phyloP scores from a whole-genome alignment of 2,888 invertebrate genomes.

The Sialis lutaria region DNA sequence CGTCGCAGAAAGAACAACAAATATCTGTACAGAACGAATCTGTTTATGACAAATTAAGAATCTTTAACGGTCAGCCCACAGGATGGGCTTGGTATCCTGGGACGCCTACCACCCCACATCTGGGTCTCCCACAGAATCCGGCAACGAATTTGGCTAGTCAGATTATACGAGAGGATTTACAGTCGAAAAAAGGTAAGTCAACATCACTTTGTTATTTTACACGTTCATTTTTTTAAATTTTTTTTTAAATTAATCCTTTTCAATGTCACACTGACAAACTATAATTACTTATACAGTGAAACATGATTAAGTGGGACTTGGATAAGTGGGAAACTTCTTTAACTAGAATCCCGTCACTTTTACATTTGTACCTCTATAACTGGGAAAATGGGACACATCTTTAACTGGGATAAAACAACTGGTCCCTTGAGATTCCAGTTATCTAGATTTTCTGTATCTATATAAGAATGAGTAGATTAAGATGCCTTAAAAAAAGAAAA shows the following conservation, averaged over 20 bases:
- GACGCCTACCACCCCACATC: slow-evolving; percentile 56
- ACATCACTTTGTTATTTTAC: slow-evolving; percentile 14
- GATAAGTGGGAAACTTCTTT: too few relatives aligned
- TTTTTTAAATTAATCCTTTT: slow-evolving; percentile 6
- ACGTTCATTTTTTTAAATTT: slow-evolving; percentile 6
- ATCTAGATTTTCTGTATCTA: too few relatives aligned
- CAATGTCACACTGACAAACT: too few relatives aligned
- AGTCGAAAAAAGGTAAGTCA: slow-evolving; percentile 46
- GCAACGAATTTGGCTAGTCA: slow-evolving; percentile 25
- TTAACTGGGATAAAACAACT: too few relatives aligned
- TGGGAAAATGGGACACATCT: too few relatives aligned
- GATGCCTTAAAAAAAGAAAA: too few relatives aligned
- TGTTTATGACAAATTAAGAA: slow-evolving; percentile 84
- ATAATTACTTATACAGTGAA: too few relatives aligned
- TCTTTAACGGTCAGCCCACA: slow-evolving; percentile 84
- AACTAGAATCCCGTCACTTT: too few relatives aligned
- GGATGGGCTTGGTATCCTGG: slow-evolving; percentile 80
- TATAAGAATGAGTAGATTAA: too few relatives aligned
- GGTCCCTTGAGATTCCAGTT: too few relatives aligned
- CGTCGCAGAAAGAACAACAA: slow-evolving; percentile 91
- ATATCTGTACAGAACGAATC: slow-evolving; percentile 69
- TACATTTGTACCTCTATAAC: too few relatives aligned
- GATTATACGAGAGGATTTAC: slow-evolving; percentile 47
- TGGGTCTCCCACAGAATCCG: slow-evolving; percentile 34
- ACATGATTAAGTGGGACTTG: too few relatives aligned